Evolutionary conservation across 2,113 vertebrate species (phyloP).

Genomic region (Hippocampus zosterae): DNA sequence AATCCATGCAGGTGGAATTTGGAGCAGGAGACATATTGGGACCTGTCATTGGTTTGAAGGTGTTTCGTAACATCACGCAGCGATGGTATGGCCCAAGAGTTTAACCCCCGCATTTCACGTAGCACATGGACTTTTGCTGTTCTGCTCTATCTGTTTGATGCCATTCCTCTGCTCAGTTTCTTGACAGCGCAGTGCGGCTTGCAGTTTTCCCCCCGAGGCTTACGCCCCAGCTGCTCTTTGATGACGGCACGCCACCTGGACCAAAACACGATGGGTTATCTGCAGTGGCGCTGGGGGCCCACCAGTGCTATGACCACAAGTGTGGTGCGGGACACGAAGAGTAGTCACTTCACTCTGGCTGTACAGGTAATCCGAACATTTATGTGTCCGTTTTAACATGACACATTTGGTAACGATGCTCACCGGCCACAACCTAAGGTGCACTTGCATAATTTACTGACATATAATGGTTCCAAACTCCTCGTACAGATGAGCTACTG

Average conservation of each 20-base stretch:
- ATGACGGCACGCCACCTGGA: conserved; percentile 90
- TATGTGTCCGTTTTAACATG: neutral
- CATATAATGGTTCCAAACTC: too few species aligned
- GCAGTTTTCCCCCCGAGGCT: conserved; percentile 88
- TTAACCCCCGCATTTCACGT: neutral
- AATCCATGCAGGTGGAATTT: conserved; percentile 81
- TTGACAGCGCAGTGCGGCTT: conserved; percentile 88
- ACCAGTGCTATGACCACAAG: conserved; percentile 96
- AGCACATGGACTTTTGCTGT: neutral
- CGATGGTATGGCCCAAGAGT: conserved; percentile 77
- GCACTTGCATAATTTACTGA: neutral
- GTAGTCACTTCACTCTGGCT: conserved; percentile 87
- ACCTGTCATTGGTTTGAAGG: conserved; percentile 88
- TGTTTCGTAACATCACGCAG: conserved; percentile 89
- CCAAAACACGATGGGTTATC: conserved; percentile 93
- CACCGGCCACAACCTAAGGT: neutral
- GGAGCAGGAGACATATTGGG: conserved; percentile 91
- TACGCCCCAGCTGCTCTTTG: conserved; percentile 84
- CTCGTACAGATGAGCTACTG: too few species aligned
- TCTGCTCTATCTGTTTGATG: neutral
- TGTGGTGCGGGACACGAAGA: conserved; percentile 90
- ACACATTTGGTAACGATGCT: neutral
- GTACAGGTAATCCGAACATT: conserved; percentile 77
- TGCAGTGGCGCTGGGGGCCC: conserved; percentile 94
- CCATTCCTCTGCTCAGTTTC: conserved; percentile 72